phyloP scores from a whole-genome alignment of 2,797 vertebrate genomes.

The Molossus alvarezi region DNA sequence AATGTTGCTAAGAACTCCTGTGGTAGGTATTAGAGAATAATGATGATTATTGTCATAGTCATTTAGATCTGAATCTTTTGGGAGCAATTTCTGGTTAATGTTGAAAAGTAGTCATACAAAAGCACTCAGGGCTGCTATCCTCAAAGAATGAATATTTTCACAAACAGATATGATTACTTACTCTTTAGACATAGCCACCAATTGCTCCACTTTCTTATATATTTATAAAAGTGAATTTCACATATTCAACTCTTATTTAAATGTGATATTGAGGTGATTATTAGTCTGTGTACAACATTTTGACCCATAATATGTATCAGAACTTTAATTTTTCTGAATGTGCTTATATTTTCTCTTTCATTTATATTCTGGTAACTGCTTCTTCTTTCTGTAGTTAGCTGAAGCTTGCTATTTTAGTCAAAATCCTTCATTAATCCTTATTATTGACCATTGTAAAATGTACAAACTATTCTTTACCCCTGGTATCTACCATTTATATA shows the following conservation, averaged over 20 bases:
- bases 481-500: background rate
- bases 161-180: background rate
- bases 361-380: background rate
- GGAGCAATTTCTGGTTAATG: background rate
- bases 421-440: background rate
- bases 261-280: background rate
- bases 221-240: background rate
- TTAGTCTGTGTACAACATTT: conserved; percentile 31
- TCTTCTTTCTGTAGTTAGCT: background rate
- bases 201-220: background rate
- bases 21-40: conserved; percentile 38
- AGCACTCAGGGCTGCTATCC: background rate
- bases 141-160: conserved; percentile 58
- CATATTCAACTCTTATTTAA: background rate
- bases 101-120: conserved; percentile 40
- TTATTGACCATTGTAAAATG: background rate
- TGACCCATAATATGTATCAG: background rate
- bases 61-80: background rate
- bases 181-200: background rate
- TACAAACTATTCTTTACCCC: background rate
- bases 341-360: background rate
- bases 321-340: conserved; percentile 51
- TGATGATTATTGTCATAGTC: background rate
- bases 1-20: background rate
- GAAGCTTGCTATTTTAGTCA: background rate